phyloP scores from a whole-genome alignment of 2,113 vertebrate species.

The Hiodon tergisus region DNA sequence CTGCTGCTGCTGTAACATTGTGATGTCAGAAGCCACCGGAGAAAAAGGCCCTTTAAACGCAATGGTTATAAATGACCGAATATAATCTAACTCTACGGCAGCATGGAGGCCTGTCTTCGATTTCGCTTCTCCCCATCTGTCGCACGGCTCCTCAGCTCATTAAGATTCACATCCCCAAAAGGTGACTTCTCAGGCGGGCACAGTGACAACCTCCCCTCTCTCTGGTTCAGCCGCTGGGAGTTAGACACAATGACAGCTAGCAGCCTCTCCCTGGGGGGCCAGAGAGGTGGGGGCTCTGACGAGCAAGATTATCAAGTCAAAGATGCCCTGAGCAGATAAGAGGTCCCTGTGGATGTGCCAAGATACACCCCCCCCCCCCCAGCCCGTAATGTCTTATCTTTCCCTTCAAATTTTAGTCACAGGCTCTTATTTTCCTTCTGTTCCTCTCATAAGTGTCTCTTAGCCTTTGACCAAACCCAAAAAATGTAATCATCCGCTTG shows the following conservation, averaged over 20 bases:
- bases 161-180: slow-evolving; percentile 72
- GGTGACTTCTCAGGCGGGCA: slow-evolving; percentile 68
- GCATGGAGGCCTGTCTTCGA: slow-evolving; percentile 61
- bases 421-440: not conserved
- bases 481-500: not conserved
- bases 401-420: not conserved
- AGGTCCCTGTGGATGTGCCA: slow-evolving; percentile 53
- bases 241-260: slow-evolving; percentile 65
- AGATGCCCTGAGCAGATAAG: slow-evolving; percentile 61
- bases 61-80: slow-evolving; percentile 65
- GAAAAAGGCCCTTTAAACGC: slow-evolving; percentile 57
- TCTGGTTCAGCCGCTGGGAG: slow-evolving; percentile 53
- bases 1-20: slow-evolving; percentile 28
- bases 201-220: slow-evolving; percentile 45
- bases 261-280: slow-evolving; percentile 47
- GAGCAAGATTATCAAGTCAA: slow-evolving; percentile 64
- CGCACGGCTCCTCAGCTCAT: slow-evolving; percentile 54
- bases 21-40: slow-evolving; percentile 39
- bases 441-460: not conserved
- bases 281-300: slow-evolving; percentile 35
- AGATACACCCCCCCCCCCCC: slow-evolving; percentile 28
- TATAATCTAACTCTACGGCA: slow-evolving; percentile 60
- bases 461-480: not conserved
- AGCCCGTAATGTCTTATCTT: slow-evolving; percentile 21
- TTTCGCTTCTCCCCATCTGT: slow-evolving; percentile 61